Evolutionary conservation across 1,140 invertebrate genomes (phyloP).

Genomic region (Andrena cerasifolii): DNA sequence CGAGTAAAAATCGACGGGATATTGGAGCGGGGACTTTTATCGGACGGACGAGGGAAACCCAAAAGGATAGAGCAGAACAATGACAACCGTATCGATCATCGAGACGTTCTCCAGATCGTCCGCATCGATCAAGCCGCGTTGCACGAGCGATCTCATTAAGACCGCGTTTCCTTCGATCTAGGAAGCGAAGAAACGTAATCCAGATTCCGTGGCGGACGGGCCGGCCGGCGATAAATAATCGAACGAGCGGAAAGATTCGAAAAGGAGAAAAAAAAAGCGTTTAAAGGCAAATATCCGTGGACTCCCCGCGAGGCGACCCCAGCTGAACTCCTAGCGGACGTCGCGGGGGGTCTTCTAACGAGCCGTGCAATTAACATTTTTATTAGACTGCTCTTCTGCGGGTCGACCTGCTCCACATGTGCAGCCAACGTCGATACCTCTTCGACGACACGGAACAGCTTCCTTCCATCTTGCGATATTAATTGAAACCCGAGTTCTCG

Average conservation of each 20-base stretch:
- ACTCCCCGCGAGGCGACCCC: slow-evolving; percentile 80
- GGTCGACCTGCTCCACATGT: slow-evolving; percentile 59
- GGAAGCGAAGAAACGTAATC: slow-evolving; percentile 59
- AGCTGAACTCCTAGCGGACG: slow-evolving; percentile 77
- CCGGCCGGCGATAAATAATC: slow-evolving; percentile 77
- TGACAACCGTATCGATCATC: slow-evolving; percentile 15
- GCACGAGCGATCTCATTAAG: slow-evolving; percentile 42
- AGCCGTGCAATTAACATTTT: slow-evolving; percentile 82
- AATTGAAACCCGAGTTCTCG: too few relatives aligned
- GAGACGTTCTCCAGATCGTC: not conserved
- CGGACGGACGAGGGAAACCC: too few relatives aligned
- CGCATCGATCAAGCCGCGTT: slow-evolving; percentile 4
- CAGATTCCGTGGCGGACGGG: slow-evolving; percentile 59
- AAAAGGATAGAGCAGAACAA: too few relatives aligned
- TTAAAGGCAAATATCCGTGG: slow-evolving; percentile 76
- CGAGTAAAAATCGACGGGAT: too few relatives aligned
- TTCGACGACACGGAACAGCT: slow-evolving; percentile 45
- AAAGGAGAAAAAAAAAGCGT: slow-evolving; percentile 39
- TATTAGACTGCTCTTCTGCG: slow-evolving; percentile 73
- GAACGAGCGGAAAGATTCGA: slow-evolving; percentile 42
- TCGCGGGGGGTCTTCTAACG: slow-evolving; percentile 81
- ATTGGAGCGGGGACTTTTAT: too few relatives aligned
- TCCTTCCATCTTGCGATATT: slow-evolving; percentile 53
- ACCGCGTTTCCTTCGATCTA: slow-evolving; percentile 39
- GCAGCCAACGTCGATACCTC: slow-evolving; percentile 52